Evolutionary conservation across 1,140 invertebrate species (phyloP), one percentile per base, ranked within the genome.

Genomic region (Telenomus remus): DNA sequence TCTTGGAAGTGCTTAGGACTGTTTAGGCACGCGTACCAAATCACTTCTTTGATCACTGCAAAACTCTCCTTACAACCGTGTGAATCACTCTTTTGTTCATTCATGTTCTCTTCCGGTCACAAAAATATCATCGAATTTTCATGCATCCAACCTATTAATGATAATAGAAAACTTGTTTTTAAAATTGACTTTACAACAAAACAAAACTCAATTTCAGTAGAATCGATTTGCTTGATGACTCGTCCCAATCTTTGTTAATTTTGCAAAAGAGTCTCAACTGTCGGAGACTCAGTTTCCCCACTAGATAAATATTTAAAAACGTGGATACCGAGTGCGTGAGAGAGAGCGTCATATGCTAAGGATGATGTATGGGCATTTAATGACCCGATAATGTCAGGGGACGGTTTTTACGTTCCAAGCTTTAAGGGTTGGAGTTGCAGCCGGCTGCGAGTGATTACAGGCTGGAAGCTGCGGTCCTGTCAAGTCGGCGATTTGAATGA

Each of bases 281-380:
- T 53, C 54, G 35, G 13, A 19, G 19, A 27, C 19, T 27, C 19
- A 27, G 19, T 39, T 68, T 57, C 53, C 42, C 53, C 47, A 49
- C 47, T 42, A 57, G 54, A 69, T 57, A 51, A 74, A 68, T 68
- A 59, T 74, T 63, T 63, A 63, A 74, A 68, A 74, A 46, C 47
- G 59, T 60, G 6, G 56, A 55, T 43, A 55, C 27, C 14, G 11
- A n/a, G 44, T 64, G 54, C 35, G 54, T 56, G 34, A 46, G 42
- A 4, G 48, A 7, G 65, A 12, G 44, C 51, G 71, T 71, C 71
- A 57, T 75, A 75, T 61, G 74, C 54, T 77, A 76, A 72, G 56
- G 69, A 83, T 83, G 81, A 83, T 81, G 78, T 80, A 83, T 80
- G 80, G 72, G 34, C 60, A 76, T 83, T 83, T 83, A 83, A 83